Percentiles rank a stretch among this genome's conserved stretches.
Conservation (phyloP, 2,113 vertebrate species). For the Stegastes partitus region DNA sequence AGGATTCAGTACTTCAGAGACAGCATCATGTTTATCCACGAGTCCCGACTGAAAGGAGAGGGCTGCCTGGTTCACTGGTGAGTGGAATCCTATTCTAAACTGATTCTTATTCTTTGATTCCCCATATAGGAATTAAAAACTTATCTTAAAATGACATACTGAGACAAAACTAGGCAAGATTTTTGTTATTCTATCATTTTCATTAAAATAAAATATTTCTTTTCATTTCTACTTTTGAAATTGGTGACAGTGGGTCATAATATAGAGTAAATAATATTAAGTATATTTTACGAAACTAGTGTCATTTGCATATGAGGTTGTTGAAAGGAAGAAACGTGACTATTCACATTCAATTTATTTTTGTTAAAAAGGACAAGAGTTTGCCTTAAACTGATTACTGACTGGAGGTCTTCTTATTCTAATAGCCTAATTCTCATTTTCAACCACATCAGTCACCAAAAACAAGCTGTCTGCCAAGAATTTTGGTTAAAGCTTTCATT, state of each 20-base stretch:
- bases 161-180: too few relatives aligned
- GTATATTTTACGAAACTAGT: neutral
- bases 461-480: neutral
- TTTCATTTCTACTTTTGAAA: too few relatives aligned
- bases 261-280: neutral
- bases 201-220: too few relatives aligned
- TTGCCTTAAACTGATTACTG: neutral
- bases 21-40: conserved; percentile 93
- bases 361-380: too few relatives aligned
- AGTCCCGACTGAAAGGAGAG: conserved; percentile 89
- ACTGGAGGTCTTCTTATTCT: conserved; percentile 20
- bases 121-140: too few relatives aligned
- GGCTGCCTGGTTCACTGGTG: conserved; percentile 95
- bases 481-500: conserved; percentile 34
- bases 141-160: too few relatives aligned
- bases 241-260: too few relatives aligned
- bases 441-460: conserved; percentile 62
- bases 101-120: neutral
- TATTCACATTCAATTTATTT: too few relatives aligned
- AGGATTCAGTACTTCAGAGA: conserved; percentile 93
- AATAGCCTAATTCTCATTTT: conserved; percentile 51
- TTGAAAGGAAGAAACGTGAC: too few relatives aligned
- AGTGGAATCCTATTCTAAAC: conserved; percentile 18
- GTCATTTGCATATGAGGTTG: neutral
- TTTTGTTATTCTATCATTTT: too few relatives aligned